Evolutionary conservation across 2,113 vertebrate species (phyloP).

Genomic region (Rhinolophus ferrumequinum): DNA sequence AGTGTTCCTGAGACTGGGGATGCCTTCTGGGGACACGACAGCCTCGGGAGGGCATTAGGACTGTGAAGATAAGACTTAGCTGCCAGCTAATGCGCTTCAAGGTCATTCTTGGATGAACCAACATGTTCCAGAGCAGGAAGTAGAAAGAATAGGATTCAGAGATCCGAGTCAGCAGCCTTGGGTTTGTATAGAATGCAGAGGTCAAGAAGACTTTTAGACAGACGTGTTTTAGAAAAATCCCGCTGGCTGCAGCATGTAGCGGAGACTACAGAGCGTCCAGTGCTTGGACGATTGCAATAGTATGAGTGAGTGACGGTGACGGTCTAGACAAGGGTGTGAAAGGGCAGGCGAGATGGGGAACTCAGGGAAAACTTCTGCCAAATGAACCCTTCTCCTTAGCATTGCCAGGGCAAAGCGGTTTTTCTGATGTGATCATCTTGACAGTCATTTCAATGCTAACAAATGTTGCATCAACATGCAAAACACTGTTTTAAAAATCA

Average conservation of each 20-base stretch:
- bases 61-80: neutral
- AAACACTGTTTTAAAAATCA: neutral
- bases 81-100: neutral
- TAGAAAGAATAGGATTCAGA: neutral
- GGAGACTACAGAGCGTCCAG: neutral
- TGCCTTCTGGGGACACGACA: neutral
- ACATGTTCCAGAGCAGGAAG: neutral
- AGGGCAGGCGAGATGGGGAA: neutral
- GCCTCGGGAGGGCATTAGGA: neutral
- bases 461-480: neutral
- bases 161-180: neutral
- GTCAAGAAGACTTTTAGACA: neutral
- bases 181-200: neutral
- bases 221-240: neutral
- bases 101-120: neutral
- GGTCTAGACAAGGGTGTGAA: neutral
- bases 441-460: neutral
- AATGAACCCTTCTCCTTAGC: neutral
- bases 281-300: neutral
- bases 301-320: neutral
- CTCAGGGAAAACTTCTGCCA: neutral
- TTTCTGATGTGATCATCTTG: neutral
- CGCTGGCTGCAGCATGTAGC: neutral
- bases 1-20: too few species aligned
- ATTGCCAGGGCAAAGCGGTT: neutral